Percentiles rank a stretch among this genome's conserved stretches.
These are phyloP conservation scores for Halcyon leucocephala DNA, from an alignment of 2,797 vertebrate species.

Conservation along the genomic window DNA sequence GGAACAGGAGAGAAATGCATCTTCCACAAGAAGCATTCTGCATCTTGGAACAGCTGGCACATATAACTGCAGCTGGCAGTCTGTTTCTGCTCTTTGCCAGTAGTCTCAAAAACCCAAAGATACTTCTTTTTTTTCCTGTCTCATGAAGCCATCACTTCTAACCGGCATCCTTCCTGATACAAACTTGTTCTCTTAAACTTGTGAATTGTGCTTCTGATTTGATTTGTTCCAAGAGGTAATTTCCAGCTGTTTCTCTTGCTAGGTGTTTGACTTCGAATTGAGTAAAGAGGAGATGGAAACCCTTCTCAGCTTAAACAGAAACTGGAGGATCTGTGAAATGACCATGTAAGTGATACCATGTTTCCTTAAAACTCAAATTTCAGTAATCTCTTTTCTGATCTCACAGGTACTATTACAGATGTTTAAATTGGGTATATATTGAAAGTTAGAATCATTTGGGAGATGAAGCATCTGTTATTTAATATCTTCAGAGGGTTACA, in stretches of 20 bases:
- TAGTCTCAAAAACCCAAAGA: neutral
- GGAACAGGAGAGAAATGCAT: neutral
- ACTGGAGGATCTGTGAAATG: constrained; percentile 74
- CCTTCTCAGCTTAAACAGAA: constrained; percentile 69
- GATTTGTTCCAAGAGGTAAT: neutral
- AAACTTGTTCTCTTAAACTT: neutral
- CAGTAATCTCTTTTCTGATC: neutral
- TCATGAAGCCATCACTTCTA: neutral
- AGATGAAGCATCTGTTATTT: neutral
- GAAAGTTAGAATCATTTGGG: neutral
- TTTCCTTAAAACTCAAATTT: neutral
- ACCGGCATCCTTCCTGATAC: neutral
- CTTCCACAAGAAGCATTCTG: neutral
- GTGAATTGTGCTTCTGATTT: neutral
- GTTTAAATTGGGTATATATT: neutral
- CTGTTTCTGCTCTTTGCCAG: neutral
- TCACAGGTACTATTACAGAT: neutral
- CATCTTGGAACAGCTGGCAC: neutral
- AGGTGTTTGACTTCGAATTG: constrained; percentile 78
- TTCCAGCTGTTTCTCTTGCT: neutral
- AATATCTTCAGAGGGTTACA: neutral
- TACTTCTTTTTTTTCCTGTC: neutral
- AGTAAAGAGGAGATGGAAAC: constrained; percentile 64
- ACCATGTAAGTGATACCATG: neutral
- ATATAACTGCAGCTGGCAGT: neutral